These are phyloP conservation scores for Podargus strigoides DNA, from an alignment of 2,797 vertebrate genomes.

Conservation along the genomic window DNA sequence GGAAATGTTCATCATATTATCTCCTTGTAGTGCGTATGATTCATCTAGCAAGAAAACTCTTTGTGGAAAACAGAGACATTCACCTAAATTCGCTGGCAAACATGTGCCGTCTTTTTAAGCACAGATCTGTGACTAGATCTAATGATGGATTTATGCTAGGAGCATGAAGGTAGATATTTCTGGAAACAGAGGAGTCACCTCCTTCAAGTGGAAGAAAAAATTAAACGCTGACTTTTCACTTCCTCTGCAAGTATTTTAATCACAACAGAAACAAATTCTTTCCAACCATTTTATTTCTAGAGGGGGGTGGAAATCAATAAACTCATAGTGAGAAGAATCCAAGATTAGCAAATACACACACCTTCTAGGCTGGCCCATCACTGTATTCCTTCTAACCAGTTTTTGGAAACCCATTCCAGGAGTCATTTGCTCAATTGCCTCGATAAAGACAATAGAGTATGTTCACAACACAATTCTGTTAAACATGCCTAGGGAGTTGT, in stretches of 20 bases:
- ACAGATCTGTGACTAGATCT: background rate
- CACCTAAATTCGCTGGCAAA: background rate
- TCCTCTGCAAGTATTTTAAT: background rate
- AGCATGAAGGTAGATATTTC: background rate
- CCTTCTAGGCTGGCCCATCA: background rate
- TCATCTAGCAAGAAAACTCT: background rate
- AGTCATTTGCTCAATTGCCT: background rate
- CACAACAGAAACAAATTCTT: background rate
- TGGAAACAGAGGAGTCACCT: background rate
- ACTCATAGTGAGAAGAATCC: background rate
- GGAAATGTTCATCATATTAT: background rate
- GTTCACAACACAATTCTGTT: background rate
- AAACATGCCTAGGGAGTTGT: background rate
- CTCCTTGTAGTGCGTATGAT: background rate
- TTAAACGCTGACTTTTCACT: background rate
- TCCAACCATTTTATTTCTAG: background rate
- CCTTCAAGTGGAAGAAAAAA: background rate
- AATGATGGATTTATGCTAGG: background rate
- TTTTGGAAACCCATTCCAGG: background rate
- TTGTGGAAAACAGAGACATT: background rate
- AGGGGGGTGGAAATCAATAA: accelerated
- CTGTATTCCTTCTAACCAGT: background rate
- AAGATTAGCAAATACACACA: background rate
- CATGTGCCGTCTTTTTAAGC: background rate
- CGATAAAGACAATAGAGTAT: background rate